Percentiles rank a stretch among this genome's conserved stretches.
Evolutionary conservation across 1,140 invertebrate species (phyloP).

Genomic region (Philopotamus ludificatus): DNA sequence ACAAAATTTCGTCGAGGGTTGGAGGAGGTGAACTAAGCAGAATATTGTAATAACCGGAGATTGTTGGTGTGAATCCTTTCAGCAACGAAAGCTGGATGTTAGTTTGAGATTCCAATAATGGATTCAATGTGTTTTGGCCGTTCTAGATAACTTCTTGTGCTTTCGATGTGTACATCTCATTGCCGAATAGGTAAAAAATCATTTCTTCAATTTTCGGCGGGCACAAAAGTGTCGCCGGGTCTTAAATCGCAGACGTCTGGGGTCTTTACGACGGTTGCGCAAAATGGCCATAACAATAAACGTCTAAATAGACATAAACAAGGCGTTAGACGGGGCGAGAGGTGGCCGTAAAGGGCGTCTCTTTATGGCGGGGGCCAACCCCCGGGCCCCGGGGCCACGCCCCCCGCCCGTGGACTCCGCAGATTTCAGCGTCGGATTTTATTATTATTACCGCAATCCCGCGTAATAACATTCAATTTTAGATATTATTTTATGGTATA

Average conservation of each 20-base stretch:
- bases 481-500: too few species aligned
- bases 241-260: not conserved
- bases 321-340: slow-evolving; percentile 44
- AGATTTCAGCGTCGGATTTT: too few species aligned
- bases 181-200: slow-evolving; percentile 1
- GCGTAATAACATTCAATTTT: too few species aligned
- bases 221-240: too few species aligned
- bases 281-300: slow-evolving; percentile 45
- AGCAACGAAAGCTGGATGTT: not conserved
- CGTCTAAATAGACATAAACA: slow-evolving; percentile 51
- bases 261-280: slow-evolving; percentile 23
- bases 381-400: not conserved
- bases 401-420: not conserved
- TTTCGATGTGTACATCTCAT: too few species aligned
- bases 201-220: not conserved
- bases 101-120: not conserved
- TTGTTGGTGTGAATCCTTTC: too few species aligned
- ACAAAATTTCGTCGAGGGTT: too few species aligned
- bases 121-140: too few species aligned
- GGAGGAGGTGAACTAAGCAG: too few species aligned
- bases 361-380: slow-evolving; percentile 42
- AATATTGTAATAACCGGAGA: too few species aligned
- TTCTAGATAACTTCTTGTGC: too few species aligned
- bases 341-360: slow-evolving; percentile 45
- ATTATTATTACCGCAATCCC: too few species aligned